Conservation (phyloP, 1,140 invertebrate genomes). For the Scaptomyza hsui region DNA sequence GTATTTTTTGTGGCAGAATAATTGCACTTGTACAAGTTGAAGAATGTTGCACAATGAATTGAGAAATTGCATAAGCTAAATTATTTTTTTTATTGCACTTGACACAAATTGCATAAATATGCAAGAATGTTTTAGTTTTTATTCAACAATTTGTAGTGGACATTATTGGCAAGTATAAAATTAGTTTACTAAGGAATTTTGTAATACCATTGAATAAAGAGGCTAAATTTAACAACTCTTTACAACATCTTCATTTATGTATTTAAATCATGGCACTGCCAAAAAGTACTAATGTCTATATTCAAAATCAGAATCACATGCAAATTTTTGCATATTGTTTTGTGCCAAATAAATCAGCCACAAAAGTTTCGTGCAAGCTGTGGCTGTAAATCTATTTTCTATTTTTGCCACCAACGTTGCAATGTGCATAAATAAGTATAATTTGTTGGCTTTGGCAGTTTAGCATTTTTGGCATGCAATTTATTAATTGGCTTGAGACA, state of each 20-base stretch:
- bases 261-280: too few relatives aligned
- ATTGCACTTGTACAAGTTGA: not conserved
- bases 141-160: too few relatives aligned
- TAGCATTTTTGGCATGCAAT: slow-evolving; percentile 33
- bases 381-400: slow-evolving; percentile 19
- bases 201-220: too few relatives aligned
- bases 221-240: too few relatives aligned
- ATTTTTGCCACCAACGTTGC: slow-evolving; percentile 12
- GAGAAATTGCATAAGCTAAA: too few relatives aligned
- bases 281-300: too few relatives aligned
- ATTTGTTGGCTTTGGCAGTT: slow-evolving; percentile 19
- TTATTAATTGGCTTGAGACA: slow-evolving; percentile 42
- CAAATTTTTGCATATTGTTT: not conserved
- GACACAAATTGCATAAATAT: too few relatives aligned
- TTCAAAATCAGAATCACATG: not conserved
- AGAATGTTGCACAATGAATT: not conserved
- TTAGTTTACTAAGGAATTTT: too few relatives aligned
- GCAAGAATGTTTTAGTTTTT: too few relatives aligned
- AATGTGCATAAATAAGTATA: slow-evolving; percentile 27
- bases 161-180: too few relatives aligned
- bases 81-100: too few relatives aligned
- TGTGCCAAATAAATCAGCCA: not conserved
- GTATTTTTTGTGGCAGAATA: not conserved
- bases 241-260: too few relatives aligned
- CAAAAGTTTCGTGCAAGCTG: not conserved